These are phyloP conservation scores for Vidua chalybeata DNA, from an alignment of 2,113 vertebrate genomes.

Conservation along the genomic window DNA sequence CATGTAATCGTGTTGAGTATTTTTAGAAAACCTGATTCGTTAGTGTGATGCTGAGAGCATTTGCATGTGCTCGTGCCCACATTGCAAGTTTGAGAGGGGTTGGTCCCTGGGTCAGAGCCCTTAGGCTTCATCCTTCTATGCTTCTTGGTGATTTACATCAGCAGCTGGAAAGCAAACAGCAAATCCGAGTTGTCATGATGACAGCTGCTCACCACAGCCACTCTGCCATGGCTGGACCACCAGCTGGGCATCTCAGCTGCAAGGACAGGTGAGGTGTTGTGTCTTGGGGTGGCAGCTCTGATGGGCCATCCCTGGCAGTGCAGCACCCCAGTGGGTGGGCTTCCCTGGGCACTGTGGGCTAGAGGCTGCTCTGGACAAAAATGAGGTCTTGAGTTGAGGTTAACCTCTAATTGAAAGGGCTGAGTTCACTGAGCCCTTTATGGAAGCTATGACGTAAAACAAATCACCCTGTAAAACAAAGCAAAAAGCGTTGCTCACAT, in stretches of 20 bases:
- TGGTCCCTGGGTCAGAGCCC: neutral
- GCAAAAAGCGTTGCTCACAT: accelerated
- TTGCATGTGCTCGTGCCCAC: neutral
- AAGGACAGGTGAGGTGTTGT: neutral
- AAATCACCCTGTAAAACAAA: neutral
- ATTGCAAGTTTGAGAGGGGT: neutral
- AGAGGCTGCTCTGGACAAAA: neutral
- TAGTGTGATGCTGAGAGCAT: neutral
- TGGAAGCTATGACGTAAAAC: neutral
- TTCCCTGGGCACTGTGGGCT: neutral
- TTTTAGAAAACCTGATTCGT: neutral
- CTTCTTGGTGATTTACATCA: neutral
- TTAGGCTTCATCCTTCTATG: neutral
- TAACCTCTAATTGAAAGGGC: neutral
- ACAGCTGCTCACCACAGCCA: neutral
- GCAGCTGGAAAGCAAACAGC: neutral
- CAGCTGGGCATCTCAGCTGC: neutral
- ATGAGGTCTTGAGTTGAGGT: neutral
- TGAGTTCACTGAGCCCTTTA: neutral
- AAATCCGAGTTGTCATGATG: neutral
- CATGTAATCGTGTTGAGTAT: neutral
- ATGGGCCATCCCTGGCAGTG: neutral
- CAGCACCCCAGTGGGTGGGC: neutral
- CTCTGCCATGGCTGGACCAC: neutral
- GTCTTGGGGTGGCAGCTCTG: neutral